Evolutionary conservation across 2,888 invertebrate genomes (phyloP), one percentile per base, ranked within the genome.

Genomic region (Eurytoma californica): DNA sequence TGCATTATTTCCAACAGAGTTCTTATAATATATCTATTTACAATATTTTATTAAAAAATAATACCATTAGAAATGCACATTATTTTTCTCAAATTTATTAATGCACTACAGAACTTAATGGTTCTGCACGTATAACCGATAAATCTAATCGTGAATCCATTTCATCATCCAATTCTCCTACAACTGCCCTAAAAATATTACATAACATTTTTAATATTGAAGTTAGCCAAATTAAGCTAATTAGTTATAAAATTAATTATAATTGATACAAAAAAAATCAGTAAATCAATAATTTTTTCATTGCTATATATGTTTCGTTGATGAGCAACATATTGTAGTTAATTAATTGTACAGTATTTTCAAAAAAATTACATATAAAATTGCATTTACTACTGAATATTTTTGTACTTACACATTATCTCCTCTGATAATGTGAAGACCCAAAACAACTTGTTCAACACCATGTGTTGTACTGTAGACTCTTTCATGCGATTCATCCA

Each of bases 401-500:
- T 39, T 4, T 39, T 39, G 2, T 82, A 92, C 94, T 92, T 92
- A 96, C 93, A 99, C 97, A 92, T 99, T 99, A 88, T 99, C 99
- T 80, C 99, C 99, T 86, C 99, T 93, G 84, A 99, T 97, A 83
- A 99, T 98, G 89, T 99, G 99, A 72, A 99, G 92, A 28, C 99
- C 99, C 63, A 99, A 93, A 78, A 98, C 97, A 78, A 99, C 98
- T 91, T 97, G 96, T 87, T 97, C 97, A 53, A 99, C 97, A 49
- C 99, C 99, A 84, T 95, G 93, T 0, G 95, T 94, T 13, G 95
- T 94, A 68, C 97, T 98, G 91, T 97, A 99, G n/a, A 99, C 98
- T 86, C 99, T 92, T 91, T 99, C 99, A 88, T 98, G 98, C 53
- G 98, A 98, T 91, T 99, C 99, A 88, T 99, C 98, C 83, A 99